Evolutionary conservation across 2,113 vertebrate genomes (phyloP).

Genomic region (Trichomycterus rosablanca): DNA sequence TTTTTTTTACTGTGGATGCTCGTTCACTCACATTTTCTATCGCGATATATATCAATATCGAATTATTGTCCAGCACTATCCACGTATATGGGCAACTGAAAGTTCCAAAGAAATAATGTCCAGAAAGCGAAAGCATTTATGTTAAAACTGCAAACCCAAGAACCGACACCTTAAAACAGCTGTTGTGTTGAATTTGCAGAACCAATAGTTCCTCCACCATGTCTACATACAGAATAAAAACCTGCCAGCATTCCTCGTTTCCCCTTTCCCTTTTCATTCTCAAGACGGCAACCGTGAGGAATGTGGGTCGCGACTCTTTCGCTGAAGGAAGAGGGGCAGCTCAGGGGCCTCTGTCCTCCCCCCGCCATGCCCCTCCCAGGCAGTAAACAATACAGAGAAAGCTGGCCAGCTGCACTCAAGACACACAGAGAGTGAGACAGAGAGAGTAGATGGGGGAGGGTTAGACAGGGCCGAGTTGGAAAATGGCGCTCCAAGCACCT

Average conservation of each 20-base stretch:
- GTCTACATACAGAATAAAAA: not conserved
- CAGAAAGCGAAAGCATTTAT: no score
- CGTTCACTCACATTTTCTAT: no score
- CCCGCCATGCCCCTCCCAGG: constrained; percentile 50
- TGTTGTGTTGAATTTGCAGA: not conserved
- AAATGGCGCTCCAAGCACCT: constrained; percentile 53
- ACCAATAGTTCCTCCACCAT: not conserved
- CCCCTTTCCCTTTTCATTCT: constrained; percentile 25
- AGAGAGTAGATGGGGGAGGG: constrained; percentile 51
- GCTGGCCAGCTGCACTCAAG: constrained; percentile 48
- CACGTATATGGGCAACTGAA: no score
- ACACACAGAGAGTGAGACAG: constrained; percentile 34
- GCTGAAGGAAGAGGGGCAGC: constrained; percentile 18
- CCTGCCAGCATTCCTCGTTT: not conserved
- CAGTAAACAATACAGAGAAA: constrained; percentile 60
- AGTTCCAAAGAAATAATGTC: no score
- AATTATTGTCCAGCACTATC: no score
- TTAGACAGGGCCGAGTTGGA: constrained; percentile 51
- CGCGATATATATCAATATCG: no score
- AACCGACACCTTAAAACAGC: no score
- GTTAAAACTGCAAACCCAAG: no score
- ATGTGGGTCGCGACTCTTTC: constrained; percentile 43
- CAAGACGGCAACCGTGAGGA: constrained; percentile 30
- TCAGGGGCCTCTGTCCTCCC: constrained; percentile 28
- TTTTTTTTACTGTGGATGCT: no score